Percentiles rank a stretch among this genome's conserved stretches.
These are phyloP conservation scores for Heterotilapia buettikoferi DNA, from an alignment of 2,113 vertebrate genomes.

Conservation along the genomic window DNA sequence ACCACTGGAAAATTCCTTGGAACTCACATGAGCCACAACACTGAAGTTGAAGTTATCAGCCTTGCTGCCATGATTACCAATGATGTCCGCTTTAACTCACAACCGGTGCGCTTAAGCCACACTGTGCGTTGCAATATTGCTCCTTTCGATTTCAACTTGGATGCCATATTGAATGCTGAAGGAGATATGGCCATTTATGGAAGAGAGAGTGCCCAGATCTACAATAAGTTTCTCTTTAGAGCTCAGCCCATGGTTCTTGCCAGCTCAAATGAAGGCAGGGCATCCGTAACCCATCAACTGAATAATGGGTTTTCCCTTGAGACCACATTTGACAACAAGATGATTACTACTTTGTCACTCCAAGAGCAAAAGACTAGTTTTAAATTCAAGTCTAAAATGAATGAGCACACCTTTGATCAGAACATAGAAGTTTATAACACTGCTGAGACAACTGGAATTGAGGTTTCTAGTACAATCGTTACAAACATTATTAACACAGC, in stretches of 20 bases:
- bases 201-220: conserved; percentile 82
- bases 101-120: conserved; percentile 76
- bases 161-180: conserved; percentile 79
- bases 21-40: conserved; percentile 75
- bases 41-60: conserved; percentile 77
- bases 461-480: conserved; percentile 70
- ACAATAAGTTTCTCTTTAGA: conserved; percentile 83
- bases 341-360: conserved; percentile 74
- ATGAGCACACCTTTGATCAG: conserved; percentile 79
- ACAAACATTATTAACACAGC: conserved; percentile 69
- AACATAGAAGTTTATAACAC: conserved; percentile 80
- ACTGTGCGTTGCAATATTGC: conserved; percentile 70
- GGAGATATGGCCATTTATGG: conserved; percentile 78
- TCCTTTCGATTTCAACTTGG: conserved; percentile 80
- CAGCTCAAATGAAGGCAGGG: conserved; percentile 84
- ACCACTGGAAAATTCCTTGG: conserved; percentile 78
- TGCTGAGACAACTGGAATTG: conserved; percentile 74
- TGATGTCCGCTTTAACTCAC: conserved; percentile 78
- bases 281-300: conserved; percentile 75
- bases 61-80: conserved; percentile 75
- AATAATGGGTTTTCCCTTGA: conserved; percentile 56
- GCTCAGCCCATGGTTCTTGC: conserved; percentile 83
- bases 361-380: conserved; percentile 78
- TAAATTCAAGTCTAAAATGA: conserved; percentile 80
- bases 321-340: conserved; percentile 77